Base-by-base conservation (phyloP, 2,888 invertebrate genomes). In the Coecobrya sp. region DNA sequence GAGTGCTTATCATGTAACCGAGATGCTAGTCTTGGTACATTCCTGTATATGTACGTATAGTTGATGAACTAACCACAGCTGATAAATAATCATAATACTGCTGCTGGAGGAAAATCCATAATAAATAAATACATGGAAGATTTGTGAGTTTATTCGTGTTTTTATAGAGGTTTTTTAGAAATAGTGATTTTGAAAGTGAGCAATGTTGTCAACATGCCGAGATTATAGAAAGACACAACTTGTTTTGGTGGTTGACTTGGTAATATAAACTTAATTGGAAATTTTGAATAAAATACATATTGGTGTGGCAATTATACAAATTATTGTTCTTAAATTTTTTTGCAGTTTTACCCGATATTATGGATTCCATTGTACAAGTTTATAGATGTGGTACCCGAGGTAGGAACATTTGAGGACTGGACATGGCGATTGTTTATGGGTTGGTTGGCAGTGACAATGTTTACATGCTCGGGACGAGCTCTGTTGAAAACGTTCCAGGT, bases 381-480 rank as follows among this genome's bases (percentile, higher is more conserved):
- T 36, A 42, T 73, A 2, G 19, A 73, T 19, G 70, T 73, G 1
- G 70, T 42, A 4, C 16, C 30, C 7, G n/a, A 36, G 0, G 16
- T 19, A 0, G 36, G 36, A 2, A n/a, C 16, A 8, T 73, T 5
- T 19, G n/a, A 0, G 7, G 70, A 73, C 11, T 73, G 70, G 70
- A n/a, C 70, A n/a, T 73, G 70, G 70, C 30, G 70, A 16, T 7
- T 73, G 70, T 73, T 73, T 42, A n/a, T 73, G 36, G 70, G 70
- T 10, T 36, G 36, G 13, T 16, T 70, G 70, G 42, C n/a, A 8
- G 5, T 73, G 2, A 42, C 42, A 30, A 73, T 73, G 70, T n/a
- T 42, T 19, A 5, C 19, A 1, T 73, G 42, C n/a, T 36, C 70
- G 1, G 70, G 70, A n/a, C 16, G 42, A 36, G 70, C 70, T 5